Evolutionary conservation across 2,888 invertebrate genomes (phyloP), one percentile per base, ranked within the genome.

Genomic region (Hirtodrosophila trivittata): DNA sequence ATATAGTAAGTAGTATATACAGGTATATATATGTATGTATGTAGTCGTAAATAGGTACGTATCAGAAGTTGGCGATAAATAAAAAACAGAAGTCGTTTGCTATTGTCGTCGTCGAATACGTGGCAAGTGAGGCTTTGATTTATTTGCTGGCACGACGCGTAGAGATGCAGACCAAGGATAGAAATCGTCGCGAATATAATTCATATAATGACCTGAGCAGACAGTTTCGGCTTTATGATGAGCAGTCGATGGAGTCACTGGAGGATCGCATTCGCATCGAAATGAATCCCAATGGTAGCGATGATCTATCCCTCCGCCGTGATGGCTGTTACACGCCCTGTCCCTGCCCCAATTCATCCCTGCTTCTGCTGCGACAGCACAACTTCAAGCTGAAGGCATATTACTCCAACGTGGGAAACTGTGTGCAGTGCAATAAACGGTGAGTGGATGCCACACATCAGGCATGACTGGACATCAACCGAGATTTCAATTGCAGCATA

Each of bases 371-470:
- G 30, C 66, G 80, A 16, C 77, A 73, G 41, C 80, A 80, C 47
- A 83, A 76, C 25, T 83, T 83, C 16, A 80, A 80, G 47, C 54
- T 80, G 14, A 80, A 86, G 60, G 60, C 58, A 0, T 73, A 77
- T 35, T 85, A 66, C 45, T 80, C 67, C 28, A 80, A 76, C 9
- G 84, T 80, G 42, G 80, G 80, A 3, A 66, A 80, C 32, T 80
- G 80, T 41, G 86, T 80, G 35, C 86, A 83, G 28, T 80, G 80
- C 60, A 67, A 83, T 26, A 80, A 80, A 33, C 65, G 86, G 80
- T 80, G 32, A 76, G 84, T 58, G 4, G 13, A 1, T 38, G n/a
- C 9, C 18, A 1, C 5, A 35, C 16, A 6, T 14, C 13, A 35
- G 3, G 6, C 0, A 4, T 0, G 35, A 35, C 18, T 2, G n/a